Conservation (phyloP, 2,113 vertebrate genomes). For the Panthera uncia region DNA sequence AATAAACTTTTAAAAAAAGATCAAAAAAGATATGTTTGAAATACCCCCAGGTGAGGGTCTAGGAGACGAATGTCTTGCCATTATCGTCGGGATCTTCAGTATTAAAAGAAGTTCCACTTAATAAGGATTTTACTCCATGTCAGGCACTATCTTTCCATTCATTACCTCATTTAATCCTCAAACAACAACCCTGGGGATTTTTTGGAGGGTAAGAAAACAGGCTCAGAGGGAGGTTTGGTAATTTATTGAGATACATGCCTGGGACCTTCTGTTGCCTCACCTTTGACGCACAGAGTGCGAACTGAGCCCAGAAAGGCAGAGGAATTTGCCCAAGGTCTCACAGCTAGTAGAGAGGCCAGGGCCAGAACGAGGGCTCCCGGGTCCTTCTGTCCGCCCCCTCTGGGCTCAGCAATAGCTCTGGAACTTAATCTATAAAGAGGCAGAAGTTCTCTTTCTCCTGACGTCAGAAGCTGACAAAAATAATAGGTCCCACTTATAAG, state of each 20-base stretch:
- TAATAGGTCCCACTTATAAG: constrained; percentile 45
- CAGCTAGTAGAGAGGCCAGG: background rate
- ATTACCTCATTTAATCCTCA: background rate
- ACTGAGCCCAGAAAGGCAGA: background rate
- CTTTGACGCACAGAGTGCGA: background rate
- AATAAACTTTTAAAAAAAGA: too few species aligned
- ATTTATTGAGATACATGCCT: background rate
- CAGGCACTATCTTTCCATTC: background rate
- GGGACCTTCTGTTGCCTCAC: background rate
- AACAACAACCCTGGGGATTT: background rate
- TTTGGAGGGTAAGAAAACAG: background rate
- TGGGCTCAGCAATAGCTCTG: accelerated
- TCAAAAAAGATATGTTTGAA: background rate
- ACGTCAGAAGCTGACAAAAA: constrained; percentile 41
- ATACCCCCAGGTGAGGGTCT: background rate
- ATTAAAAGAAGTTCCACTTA: background rate
- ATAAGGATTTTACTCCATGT: background rate
- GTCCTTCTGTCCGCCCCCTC: background rate
- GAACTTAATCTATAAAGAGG: background rate
- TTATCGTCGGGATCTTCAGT: background rate
- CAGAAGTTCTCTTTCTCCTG: background rate
- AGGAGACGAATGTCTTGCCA: background rate
- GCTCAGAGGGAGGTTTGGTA: background rate
- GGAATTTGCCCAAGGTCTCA: background rate
- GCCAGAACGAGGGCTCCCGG: background rate